Evolutionary conservation across 2,113 vertebrate species (phyloP).

Genomic region (Anarhynchus alexandrinus): DNA sequence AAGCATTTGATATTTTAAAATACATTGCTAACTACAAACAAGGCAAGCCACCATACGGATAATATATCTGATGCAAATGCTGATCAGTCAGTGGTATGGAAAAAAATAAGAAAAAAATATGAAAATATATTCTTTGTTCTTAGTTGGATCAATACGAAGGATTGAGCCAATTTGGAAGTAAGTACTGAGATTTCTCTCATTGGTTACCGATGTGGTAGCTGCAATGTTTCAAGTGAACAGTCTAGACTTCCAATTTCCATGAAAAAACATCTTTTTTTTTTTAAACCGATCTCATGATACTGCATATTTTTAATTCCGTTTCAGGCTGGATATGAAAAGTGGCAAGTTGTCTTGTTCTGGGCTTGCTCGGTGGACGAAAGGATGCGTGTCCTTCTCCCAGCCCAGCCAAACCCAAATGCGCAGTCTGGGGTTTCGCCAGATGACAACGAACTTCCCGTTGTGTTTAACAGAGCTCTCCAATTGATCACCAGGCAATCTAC

Average conservation of each 20-base stretch:
- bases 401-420: conserved; percentile 23
- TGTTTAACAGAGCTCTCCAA: conserved; percentile 40
- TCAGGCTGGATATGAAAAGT: neutral
- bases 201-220: neutral
- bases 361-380: neutral
- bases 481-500: neutral
- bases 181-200: neutral
- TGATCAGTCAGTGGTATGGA: neutral
- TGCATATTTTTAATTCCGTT: neutral
- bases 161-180: neutral
- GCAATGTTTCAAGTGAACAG: neutral
- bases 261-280: neutral
- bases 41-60: neutral
- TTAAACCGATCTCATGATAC: neutral
- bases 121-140: neutral
- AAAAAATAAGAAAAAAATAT: neutral
- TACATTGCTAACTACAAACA: neutral
- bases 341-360: neutral
- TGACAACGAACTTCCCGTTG: neutral
- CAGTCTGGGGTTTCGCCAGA: conserved; percentile 38
- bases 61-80: neutral
- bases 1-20: neutral
- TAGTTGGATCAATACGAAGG: neutral
- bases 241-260: neutral
- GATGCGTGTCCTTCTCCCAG: neutral